phyloP scores from a whole-genome alignment of 2,888 invertebrate genomes.

The Tetragonisca angustula region DNA sequence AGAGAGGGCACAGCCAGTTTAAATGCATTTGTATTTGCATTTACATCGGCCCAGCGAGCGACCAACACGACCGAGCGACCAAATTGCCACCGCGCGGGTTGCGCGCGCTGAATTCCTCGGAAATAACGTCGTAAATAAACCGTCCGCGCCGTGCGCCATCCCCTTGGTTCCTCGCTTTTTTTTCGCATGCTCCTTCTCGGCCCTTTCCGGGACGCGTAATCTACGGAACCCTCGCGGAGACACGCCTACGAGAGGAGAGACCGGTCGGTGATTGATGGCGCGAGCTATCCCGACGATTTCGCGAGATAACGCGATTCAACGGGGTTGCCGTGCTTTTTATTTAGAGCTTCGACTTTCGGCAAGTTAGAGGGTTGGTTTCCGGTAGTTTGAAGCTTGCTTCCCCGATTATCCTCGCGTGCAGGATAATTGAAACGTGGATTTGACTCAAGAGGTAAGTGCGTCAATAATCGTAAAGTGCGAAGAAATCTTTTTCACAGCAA shows the following conservation, averaged over 20 bases:
- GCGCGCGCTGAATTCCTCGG: constrained; percentile 64
- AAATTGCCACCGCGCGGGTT: constrained; percentile 69
- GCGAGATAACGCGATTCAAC: constrained; percentile 23
- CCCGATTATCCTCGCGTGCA: no score
- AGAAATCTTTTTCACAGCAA: no score
- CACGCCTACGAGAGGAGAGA: constrained; percentile 47
- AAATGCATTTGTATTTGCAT: constrained; percentile 77
- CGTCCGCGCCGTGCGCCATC: constrained; percentile 40
- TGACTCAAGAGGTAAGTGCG: no score
- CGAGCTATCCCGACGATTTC: constrained; percentile 11
- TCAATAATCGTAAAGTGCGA: no score
- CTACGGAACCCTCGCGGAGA: constrained; percentile 44
- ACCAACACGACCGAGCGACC: constrained; percentile 67
- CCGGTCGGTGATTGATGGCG: constrained; percentile 39
- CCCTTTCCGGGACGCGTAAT: constrained; percentile 46
- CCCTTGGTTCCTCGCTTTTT: constrained; percentile 34
- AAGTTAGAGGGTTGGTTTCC: not conserved
- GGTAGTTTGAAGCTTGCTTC: no score
- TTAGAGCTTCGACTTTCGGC: not conserved
- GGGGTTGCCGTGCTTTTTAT: not conserved
- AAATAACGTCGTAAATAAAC: constrained; percentile 73
- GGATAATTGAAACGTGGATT: no score
- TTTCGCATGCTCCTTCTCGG: constrained; percentile 21
- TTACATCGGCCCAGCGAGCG: constrained; percentile 72
- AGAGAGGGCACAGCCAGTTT: constrained; percentile 53